Conservation (phyloP, 2,888 invertebrate species). For the Leptinotarsa juncta region DNA sequence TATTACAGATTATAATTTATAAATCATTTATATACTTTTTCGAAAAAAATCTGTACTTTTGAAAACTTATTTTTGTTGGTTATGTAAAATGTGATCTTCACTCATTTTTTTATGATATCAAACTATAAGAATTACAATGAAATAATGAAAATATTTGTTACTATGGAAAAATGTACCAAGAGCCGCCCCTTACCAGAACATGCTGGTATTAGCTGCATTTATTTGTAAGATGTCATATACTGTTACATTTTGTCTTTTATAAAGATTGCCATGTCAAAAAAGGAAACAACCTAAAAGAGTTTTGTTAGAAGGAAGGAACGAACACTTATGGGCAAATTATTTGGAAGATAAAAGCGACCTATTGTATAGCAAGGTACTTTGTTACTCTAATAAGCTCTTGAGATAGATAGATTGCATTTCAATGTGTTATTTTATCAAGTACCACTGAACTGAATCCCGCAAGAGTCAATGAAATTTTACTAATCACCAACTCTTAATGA, state of each 20-base stretch:
- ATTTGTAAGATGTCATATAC: too few species aligned
- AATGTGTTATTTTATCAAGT: constrained; percentile 22
- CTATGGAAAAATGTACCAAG: too few species aligned
- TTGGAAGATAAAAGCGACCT: constrained; percentile 32
- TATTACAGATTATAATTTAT: too few species aligned
- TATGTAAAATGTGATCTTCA: too few species aligned
- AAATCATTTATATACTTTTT: too few species aligned
- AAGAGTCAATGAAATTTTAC: background rate
- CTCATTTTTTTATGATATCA: too few species aligned
- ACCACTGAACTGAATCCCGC: background rate
- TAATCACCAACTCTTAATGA: background rate
- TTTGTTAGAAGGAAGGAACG: constrained; percentile 31
- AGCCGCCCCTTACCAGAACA: too few species aligned
- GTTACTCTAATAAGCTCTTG: constrained; percentile 43
- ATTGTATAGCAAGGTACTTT: constrained; percentile 18
- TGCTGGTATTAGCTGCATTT: too few species aligned
- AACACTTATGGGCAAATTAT: constrained; percentile 37
- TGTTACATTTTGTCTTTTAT: background rate
- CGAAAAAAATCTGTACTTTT: too few species aligned
- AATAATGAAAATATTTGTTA: too few species aligned
- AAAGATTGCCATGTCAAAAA: background rate
- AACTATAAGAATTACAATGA: too few species aligned
- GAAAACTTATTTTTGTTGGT: too few species aligned
- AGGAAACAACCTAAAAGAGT: background rate
- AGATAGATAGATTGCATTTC: constrained; percentile 41